These are phyloP conservation scores for Sardinella longiceps DNA, from an alignment of 2,797 vertebrate species.

Conservation along the genomic window DNA sequence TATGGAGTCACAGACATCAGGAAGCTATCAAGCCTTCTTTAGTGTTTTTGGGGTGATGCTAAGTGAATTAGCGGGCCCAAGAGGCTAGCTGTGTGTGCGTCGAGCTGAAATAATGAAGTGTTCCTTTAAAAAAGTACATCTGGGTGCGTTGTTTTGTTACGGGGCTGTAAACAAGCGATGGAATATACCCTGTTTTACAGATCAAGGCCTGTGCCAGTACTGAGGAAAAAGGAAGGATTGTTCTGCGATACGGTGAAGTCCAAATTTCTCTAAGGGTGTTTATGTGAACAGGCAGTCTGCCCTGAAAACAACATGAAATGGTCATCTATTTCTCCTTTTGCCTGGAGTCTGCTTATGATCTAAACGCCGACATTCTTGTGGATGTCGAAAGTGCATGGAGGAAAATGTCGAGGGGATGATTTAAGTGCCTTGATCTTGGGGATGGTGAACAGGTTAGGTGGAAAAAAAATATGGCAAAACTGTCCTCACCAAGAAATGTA, in stretches of 20 bases:
- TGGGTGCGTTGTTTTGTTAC: constrained; percentile 46
- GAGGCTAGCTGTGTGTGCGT: constrained; percentile 29
- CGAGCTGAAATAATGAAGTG: constrained; percentile 39
- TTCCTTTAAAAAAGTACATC: constrained; percentile 34
- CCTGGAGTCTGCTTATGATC: constrained; percentile 39
- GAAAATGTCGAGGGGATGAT: constrained; percentile 25
- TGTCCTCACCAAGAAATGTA: constrained; percentile 3
- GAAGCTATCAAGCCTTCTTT: constrained; percentile 42
- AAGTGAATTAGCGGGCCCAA: constrained; percentile 27
- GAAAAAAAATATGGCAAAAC: neutral
- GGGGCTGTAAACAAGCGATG: constrained; percentile 43
- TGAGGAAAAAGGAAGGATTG: constrained; percentile 19
- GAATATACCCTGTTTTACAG: constrained; percentile 39
- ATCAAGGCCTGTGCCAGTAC: constrained; percentile 22
- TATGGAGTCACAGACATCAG: constrained; percentile 50
- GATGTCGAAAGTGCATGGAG: constrained; percentile 38
- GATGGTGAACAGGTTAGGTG: constrained; percentile 17
- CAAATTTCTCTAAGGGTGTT: constrained; percentile 30
- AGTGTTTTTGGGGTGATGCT: constrained; percentile 28
- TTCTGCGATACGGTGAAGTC: constrained; percentile 27
- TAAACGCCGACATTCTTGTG: constrained; percentile 41
- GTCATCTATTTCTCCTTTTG: neutral
- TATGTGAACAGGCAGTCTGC: constrained; percentile 34
- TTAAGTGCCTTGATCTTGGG: constrained; percentile 37
- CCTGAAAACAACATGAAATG: constrained; percentile 39